Evolutionary conservation across 2,113 vertebrate species (phyloP).

Genomic region (Morone saxatilis): DNA sequence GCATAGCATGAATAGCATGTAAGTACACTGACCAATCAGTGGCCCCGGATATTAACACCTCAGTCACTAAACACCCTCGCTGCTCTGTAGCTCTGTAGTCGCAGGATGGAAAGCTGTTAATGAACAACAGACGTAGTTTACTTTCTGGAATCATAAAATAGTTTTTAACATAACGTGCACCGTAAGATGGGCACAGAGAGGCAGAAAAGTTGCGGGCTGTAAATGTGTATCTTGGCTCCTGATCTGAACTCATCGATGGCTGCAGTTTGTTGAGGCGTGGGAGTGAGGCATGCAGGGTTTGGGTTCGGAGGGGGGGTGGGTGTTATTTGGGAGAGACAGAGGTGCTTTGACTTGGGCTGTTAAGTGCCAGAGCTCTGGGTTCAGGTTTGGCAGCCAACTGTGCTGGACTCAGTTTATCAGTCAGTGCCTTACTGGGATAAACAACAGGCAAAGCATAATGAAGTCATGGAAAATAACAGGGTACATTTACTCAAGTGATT

Average conservation of each 20-base stretch:
- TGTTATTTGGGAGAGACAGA: constrained; percentile 31
- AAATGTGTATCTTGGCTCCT: not conserved
- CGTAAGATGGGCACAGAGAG: not conserved
- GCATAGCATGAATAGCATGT: not conserved
- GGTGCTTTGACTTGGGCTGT: constrained; percentile 22
- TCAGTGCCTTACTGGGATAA: constrained; percentile 6
- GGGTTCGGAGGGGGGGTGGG: not conserved
- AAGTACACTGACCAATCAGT: not conserved
- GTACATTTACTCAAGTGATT: not conserved
- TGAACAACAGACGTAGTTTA: constrained; percentile 8
- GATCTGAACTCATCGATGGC: not conserved
- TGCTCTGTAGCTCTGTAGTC: not conserved
- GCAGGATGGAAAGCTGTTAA: constrained; percentile 42
- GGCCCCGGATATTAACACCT: constrained; percentile 7
- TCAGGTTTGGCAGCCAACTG: constrained; percentile 20
- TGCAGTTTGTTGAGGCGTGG: not conserved
- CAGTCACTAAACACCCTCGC: not conserved
- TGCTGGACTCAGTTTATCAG: constrained; percentile 20
- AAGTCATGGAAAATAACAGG: not conserved
- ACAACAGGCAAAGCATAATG: not conserved
- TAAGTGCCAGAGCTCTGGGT: constrained; percentile 8
- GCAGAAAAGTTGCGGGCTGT: not conserved
- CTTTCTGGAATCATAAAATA: not conserved
- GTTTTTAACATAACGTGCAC: not conserved
- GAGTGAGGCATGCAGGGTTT: not conserved